Percentiles rank a stretch among this genome's conserved stretches.
These are phyloP conservation scores for Leptinotarsa tumamoca DNA, from an alignment of 2,888 invertebrate genomes.

Conservation along the genomic window DNA sequence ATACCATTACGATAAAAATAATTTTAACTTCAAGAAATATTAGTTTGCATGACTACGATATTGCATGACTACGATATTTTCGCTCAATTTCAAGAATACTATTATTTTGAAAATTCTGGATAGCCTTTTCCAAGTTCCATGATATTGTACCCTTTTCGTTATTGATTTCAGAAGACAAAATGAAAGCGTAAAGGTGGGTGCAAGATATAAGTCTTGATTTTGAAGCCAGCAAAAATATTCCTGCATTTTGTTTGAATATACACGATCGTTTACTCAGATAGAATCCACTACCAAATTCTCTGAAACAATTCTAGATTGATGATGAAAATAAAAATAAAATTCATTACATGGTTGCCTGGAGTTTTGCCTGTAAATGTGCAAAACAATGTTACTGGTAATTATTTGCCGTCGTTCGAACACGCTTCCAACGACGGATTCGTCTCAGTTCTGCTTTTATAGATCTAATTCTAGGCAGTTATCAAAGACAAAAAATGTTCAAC, in stretches of 20 bases:
- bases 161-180: constrained; percentile 42
- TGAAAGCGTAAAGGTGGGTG: constrained; percentile 44
- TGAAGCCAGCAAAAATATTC: constrained; percentile 40
- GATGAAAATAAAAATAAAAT: not conserved
- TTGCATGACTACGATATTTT: constrained; percentile 54
- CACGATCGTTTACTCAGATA: constrained; percentile 43
- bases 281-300: not conserved
- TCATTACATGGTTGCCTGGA: not conserved
- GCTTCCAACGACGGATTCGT: not conserved
- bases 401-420: not conserved
- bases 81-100: constrained; percentile 49
- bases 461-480: not conserved
- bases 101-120: constrained; percentile 42
- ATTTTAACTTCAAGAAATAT: constrained; percentile 52
- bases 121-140: constrained; percentile 29
- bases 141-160: constrained; percentile 30
- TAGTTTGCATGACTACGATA: constrained; percentile 51
- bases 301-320: not conserved
- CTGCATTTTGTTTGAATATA: constrained; percentile 52
- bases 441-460: not conserved
- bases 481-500: not conserved
- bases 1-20: constrained; percentile 58
- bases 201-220: constrained; percentile 14
- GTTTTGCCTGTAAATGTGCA: not conserved
- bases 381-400: not conserved